Evolutionary conservation across 2,797 vertebrate species (phyloP).

Genomic region (Acomys russatus): DNA sequence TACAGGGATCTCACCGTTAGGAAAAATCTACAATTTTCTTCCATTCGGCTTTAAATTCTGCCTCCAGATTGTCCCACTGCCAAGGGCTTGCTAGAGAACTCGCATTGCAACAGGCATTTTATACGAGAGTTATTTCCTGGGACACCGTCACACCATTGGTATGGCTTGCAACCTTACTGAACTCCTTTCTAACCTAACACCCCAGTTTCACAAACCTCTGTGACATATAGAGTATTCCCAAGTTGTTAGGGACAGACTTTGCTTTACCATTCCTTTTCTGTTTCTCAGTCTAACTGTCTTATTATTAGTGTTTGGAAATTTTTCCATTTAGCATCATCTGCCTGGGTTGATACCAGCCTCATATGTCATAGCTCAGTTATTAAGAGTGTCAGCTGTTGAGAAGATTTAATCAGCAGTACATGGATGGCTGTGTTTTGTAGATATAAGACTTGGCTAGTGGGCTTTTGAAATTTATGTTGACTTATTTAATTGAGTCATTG

Average conservation of each 20-base stretch:
- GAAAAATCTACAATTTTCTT: neutral
- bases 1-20: neutral
- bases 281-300: conserved; percentile 1
- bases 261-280: neutral
- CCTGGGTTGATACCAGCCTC: neutral
- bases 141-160: neutral
- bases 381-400: neutral
- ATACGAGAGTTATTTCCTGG: neutral
- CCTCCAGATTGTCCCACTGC: neutral
- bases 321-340: neutral
- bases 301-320: neutral
- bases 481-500: neutral
- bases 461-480: conserved; percentile 14
- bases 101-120: neutral
- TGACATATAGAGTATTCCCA: neutral
- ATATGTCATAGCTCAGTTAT: neutral
- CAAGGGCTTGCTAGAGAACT: neutral
- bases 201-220: neutral
- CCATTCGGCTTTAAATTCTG: neutral
- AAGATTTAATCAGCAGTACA: neutral
- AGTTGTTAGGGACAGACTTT: neutral
- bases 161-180: neutral
- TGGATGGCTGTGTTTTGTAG: neutral
- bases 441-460: neutral
- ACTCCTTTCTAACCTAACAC: neutral